A percentile compares a stretch with the other conserved stretches of the same genome.
Conservation (phyloP, 2,888 invertebrate species). For the Acanthosepion esculentum region DNA sequence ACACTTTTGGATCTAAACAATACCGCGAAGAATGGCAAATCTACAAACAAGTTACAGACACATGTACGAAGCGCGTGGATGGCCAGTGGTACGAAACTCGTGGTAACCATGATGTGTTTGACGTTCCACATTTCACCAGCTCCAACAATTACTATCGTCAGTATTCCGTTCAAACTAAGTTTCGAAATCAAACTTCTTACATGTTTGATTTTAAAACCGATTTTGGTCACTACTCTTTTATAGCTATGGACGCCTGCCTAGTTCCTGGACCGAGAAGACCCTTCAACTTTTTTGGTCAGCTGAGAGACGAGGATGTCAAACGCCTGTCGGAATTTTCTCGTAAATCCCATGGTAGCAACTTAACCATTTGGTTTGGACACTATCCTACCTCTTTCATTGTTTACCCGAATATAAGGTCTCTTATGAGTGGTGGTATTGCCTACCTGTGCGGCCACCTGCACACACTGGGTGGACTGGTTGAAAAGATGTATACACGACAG, state of each 20-base stretch:
- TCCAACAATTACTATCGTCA: slow-evolving; percentile 84
- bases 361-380: slow-evolving; percentile 89
- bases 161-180: slow-evolving; percentile 85
- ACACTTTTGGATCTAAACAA: slow-evolving; percentile 87
- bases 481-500: slow-evolving; percentile 90
- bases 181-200: slow-evolving; percentile 82
- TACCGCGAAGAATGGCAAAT: slow-evolving; percentile 87
- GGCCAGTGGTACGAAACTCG: slow-evolving; percentile 91
- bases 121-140: slow-evolving; percentile 82
- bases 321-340: slow-evolving; percentile 78
- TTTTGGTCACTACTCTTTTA: slow-evolving; percentile 82
- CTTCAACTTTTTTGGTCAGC: slow-evolving; percentile 89
- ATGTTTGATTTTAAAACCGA: slow-evolving; percentile 79
- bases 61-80: slow-evolving; percentile 77
- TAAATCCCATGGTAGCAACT: slow-evolving; percentile 75
- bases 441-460: slow-evolving; percentile 94
- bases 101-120: slow-evolving; percentile 95
- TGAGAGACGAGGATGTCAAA: slow-evolving; percentile 70
- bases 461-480: slow-evolving; percentile 85
- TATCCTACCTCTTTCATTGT: slow-evolving; percentile 91
- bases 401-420: slow-evolving; percentile 39
- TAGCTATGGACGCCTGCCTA: slow-evolving; percentile 90
- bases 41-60: slow-evolving; percentile 83
- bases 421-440: slow-evolving; percentile 79
- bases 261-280: slow-evolving; percentile 90